These are phyloP conservation scores for Trypoxylon attenuatum DNA, from an alignment of 2,888 invertebrate genomes.

Conservation along the genomic window DNA sequence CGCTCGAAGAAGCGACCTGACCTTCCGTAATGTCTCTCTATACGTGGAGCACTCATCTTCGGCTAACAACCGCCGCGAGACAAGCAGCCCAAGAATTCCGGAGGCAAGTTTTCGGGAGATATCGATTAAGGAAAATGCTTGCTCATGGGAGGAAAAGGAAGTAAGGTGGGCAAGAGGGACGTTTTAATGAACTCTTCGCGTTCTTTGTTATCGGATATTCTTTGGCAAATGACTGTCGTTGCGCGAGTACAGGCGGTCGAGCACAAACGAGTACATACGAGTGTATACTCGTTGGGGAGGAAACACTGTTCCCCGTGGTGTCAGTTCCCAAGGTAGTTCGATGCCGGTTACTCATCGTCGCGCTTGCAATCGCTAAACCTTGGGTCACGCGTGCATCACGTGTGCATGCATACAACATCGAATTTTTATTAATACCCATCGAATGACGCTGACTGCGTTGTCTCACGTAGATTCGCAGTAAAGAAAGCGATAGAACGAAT, in stretches of 20 bases:
- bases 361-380: neutral
- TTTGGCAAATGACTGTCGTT: constrained; percentile 9
- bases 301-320: neutral
- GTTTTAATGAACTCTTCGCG: constrained; percentile 12
- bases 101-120: neutral
- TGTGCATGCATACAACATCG: too few species aligned
- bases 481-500: too few species aligned
- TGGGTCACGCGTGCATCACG: constrained; percentile 26
- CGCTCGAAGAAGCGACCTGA: constrained; percentile 11
- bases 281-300: neutral
- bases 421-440: neutral
- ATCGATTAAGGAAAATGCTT: neutral
- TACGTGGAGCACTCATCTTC: constrained; percentile 12
- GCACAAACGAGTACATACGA: too few species aligned
- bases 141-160: neutral
- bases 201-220: constrained; percentile 1
- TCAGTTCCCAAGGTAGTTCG: neutral
- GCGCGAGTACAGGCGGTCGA: constrained; percentile 3
- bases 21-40: constrained; percentile 24
- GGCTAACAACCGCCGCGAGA: constrained; percentile 3
- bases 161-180: neutral
- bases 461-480: too few species aligned
- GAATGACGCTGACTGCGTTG: too few species aligned
- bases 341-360: neutral
- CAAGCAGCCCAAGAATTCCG: neutral